Evolutionary conservation across 2,888 invertebrate genomes (phyloP), one percentile per base, ranked within the genome.

Genomic region (Mamestra brassicae): DNA sequence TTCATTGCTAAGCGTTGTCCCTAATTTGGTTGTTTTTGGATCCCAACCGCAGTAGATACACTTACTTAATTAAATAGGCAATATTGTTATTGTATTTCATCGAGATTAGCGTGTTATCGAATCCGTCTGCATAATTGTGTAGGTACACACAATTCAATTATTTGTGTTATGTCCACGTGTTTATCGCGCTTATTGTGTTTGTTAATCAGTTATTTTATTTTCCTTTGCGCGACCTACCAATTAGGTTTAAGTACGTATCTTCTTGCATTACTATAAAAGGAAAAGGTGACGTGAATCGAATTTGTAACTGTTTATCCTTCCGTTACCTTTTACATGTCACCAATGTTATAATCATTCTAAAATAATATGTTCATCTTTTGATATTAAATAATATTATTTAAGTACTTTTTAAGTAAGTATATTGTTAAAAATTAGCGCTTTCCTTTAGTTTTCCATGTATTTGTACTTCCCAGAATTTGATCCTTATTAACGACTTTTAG

Each of bases 101-200:
- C 17, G 45, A 54, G 13, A 75, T 71, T 47, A 63, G 4, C 34
- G 47, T n/a, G 15, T 58, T 64, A 60, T 65, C 36, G 11, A 45
- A 10, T n/a, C 11, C 42, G 5, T 61, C n/a, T 15, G 6, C 6
- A 13, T 57, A 47, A 34, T 15, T 58, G 36, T 36, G 36, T 54
- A 26, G 2, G 36, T 26, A 62, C 4, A 58, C 17, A 58, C 26
- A 54, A 69, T 50, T 62, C n/a, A 63, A 36, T 45, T 42, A 77
- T 77, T 63, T 6, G 26, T 67, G 80, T 63, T 74, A 80, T 61
- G 52, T 62, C n/a, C 45, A 69, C 60, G 34, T 47, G 26, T 47
- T 75, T 65, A 66, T 69, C 76, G 26, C 42, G n/a, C 11, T n/a
- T 42, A 36, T 65, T 45, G 7, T 38, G 38, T 26, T 67, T 42